Base-by-base conservation (phyloP, 2,888 invertebrate species). In the Vannuccia rotundouncinata region DNA sequence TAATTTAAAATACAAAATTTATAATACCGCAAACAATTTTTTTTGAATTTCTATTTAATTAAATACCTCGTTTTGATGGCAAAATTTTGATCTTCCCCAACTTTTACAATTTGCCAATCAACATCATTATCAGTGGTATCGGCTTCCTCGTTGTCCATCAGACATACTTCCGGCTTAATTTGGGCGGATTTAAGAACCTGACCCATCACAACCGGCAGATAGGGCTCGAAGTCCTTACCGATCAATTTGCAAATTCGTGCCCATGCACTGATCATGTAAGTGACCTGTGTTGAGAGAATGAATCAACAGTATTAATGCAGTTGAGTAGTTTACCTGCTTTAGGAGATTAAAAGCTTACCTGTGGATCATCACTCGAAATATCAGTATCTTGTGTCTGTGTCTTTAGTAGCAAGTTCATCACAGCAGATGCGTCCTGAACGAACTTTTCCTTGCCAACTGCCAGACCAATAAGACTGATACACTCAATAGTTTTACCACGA, bases 221-320 rank as follows among this genome's bases (percentile, higher is more conserved):
- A 96, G 84, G 94, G 94, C 83, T 94, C 93, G 86, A 96, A 96
- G 84, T 93, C 92, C 86, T 86, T 86, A 91, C 92, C 92, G 88
- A 96, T 90, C 84, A 96, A 93, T 89, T 95, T 95, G 89, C 99
- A 99, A 89, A 99, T 96, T 83, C 99, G 91, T 0, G 98, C 95
- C 99, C 99, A 99, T 0, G 98, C 97, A 0, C 96, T 95, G 84
- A 99, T 98, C 88, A 99, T 92, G 89, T 96, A 99, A 13, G 95
- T 95, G 29, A 28, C 28, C 25, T 73, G 25, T 2, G 74, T 66
- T 60, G 45, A 81, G 10, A 10, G 59, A 80, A 59, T 28, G 1
- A n/a, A n/a, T n/a, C n/a, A n/a, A n/a, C n/a, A n/a, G n/a, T n/a
- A n/a, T n/a, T n/a, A n/a, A n/a, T n/a, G n/a, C n/a, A n/a, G n/a